These are phyloP conservation scores for Plagiodera versicolora DNA, from an alignment of 2,888 invertebrate genomes.

Conservation along the genomic window DNA sequence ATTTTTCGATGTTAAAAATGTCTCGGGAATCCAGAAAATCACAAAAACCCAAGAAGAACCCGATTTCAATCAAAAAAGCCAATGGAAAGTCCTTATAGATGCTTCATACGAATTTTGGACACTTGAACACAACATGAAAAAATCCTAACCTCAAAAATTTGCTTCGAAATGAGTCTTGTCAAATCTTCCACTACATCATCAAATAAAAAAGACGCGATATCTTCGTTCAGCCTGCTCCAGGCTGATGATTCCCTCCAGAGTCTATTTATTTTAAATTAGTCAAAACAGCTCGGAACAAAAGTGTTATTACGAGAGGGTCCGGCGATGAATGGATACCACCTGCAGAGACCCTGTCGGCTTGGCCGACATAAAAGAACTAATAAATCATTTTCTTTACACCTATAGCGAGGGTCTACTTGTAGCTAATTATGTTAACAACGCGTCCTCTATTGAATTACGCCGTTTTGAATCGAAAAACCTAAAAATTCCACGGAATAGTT, in stretches of 20 bases:
- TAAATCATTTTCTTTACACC: constrained; percentile 35
- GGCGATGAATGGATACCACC: constrained; percentile 26
- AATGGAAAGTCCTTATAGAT: too few species aligned
- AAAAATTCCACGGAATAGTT: constrained; percentile 26
- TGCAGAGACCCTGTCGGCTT: constrained; percentile 27
- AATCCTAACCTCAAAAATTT: too few species aligned
- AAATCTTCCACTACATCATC: too few species aligned
- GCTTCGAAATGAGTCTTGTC: too few species aligned
- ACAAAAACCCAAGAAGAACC: too few species aligned
- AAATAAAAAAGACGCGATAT: background rate
- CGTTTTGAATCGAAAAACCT: constrained; percentile 26
- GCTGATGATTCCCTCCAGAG: constrained; percentile 2
- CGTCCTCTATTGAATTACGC: constrained; percentile 28
- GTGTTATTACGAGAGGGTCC: constrained; percentile 25
- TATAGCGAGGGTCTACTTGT: constrained; percentile 27
- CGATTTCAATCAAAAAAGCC: too few species aligned
- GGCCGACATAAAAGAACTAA: constrained; percentile 25
- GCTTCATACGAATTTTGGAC: too few species aligned
- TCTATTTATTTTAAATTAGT: constrained; percentile 28
- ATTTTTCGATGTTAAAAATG: too few species aligned
- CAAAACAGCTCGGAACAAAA: constrained; percentile 27
- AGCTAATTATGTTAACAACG: constrained; percentile 29
- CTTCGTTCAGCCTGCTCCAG: background rate
- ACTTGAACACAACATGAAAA: too few species aligned
- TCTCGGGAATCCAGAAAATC: too few species aligned